Conservation (phyloP, 2,113 vertebrate species). For the Podarcis cretensis region DNA sequence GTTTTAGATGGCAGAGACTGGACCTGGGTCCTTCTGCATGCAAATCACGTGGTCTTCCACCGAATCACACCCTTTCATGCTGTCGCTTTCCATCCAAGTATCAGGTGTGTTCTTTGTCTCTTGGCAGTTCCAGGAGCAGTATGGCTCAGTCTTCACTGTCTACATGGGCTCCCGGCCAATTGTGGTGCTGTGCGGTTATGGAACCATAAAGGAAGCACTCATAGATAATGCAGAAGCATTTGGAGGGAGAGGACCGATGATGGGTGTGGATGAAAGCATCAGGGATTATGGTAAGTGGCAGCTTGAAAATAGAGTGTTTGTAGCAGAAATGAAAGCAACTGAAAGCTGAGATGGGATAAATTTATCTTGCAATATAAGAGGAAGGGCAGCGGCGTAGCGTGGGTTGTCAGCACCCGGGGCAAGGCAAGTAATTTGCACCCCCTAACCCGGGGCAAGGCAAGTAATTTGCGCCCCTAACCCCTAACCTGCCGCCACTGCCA, state of each 20-base stretch:
- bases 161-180: slow-evolving; percentile 56
- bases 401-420: too few relatives aligned
- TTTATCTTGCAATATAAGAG: neutral
- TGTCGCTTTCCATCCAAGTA: too few relatives aligned
- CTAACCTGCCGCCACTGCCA: too few relatives aligned
- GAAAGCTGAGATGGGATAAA: neutral
- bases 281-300: slow-evolving; percentile 48
- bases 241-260: slow-evolving; percentile 39
- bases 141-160: slow-evolving; percentile 61
- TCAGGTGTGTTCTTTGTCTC: neutral
- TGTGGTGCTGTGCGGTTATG: slow-evolving; percentile 60
- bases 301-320: accelerated
- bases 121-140: slow-evolving; percentile 27
- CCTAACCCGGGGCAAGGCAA: too few relatives aligned
- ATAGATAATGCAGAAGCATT: slow-evolving; percentile 56
- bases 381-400: too few relatives aligned
- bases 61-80: too few relatives aligned
- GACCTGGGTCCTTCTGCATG: neutral
- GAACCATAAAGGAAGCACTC: slow-evolving; percentile 61
- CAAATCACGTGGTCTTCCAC: too few relatives aligned
- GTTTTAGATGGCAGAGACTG: too few relatives aligned
- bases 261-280: slow-evolving; percentile 41
- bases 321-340: neutral
- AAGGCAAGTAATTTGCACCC: too few relatives aligned
- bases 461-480: too few relatives aligned